A percentile compares a stretch with the other conserved stretches of the same genome.
phyloP scores from a whole-genome alignment of 2,113 vertebrate genomes.

The Macroglossus sobrinus region DNA sequence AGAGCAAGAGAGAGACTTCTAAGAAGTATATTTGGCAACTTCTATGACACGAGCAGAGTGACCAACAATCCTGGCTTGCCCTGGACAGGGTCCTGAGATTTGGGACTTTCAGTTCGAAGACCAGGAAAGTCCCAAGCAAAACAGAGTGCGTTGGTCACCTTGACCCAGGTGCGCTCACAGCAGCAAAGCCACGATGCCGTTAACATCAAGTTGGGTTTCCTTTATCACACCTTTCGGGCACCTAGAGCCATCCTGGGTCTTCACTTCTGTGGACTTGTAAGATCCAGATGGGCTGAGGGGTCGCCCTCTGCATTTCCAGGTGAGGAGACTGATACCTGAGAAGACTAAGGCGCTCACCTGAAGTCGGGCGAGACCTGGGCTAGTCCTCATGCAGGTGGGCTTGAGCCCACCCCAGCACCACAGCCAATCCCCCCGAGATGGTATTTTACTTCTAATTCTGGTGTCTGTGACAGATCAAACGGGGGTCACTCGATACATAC shows the following conservation, averaged over 20 bases:
- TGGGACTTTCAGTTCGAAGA: background rate
- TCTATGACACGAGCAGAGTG: background rate
- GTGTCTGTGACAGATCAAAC: too few species aligned
- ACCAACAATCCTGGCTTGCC: background rate
- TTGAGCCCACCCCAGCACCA: background rate
- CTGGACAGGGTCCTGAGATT: too few species aligned
- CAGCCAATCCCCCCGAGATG: background rate
- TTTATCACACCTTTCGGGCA: background rate
- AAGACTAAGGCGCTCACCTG: background rate
- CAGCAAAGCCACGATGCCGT: too few species aligned
- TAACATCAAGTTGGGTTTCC: background rate
- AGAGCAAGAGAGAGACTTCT: background rate
- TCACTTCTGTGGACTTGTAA: background rate
- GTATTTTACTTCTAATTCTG: too few species aligned
- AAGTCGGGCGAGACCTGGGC: background rate
- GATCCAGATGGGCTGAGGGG: rapidly evolving
- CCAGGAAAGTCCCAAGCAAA: background rate
- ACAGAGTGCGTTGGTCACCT: background rate
- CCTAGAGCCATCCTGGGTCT: background rate
- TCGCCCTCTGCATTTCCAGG: background rate
- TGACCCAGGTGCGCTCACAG: background rate
- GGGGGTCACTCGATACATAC: background rate
- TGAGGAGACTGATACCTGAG: background rate
- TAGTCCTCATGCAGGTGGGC: too few species aligned
- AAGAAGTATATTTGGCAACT: rapidly evolving